Percentiles rank a stretch among this genome's conserved stretches.
Conservation (phyloP, 35 echinoderm and acorn worm species). For the Hemicentrotus pulcherrimus region DNA sequence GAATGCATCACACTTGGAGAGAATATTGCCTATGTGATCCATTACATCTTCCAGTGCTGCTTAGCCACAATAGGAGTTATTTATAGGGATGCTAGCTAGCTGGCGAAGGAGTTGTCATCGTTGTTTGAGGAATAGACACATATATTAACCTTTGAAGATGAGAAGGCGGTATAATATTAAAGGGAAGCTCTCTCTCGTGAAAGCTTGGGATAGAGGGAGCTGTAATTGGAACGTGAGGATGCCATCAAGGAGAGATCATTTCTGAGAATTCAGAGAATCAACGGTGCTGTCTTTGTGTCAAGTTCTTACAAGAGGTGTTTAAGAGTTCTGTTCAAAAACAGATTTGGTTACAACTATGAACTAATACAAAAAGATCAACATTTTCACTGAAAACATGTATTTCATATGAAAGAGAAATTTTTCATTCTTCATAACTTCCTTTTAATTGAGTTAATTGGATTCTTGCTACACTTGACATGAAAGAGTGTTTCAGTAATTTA, state of each 20-base stretch:
- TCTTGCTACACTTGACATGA: neutral
- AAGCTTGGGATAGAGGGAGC: neutral
- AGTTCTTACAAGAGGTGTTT: neutral
- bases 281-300: neutral
- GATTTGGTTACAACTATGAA: neutral
- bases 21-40: neutral
- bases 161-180: slow-evolving; percentile 27
- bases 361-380: neutral
- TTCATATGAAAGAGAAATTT: too few species aligned
- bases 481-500: neutral
- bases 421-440: too few species aligned
- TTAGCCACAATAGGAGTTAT: neutral
- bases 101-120: slow-evolving; percentile 8
- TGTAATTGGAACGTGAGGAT: neutral
- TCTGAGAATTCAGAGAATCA: neutral
- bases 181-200: neutral
- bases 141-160: slow-evolving; percentile 34
- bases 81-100: neutral
- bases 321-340: too few species aligned
- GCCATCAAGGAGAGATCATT: neutral
- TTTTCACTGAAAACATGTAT: neutral
- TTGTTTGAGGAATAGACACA: neutral
- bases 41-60: neutral
- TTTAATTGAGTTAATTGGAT: too few species aligned
- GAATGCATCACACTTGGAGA: neutral